Evolutionary conservation across 1,140 invertebrate genomes (phyloP).

Genomic region (Saccostrea cuccullata): DNA sequence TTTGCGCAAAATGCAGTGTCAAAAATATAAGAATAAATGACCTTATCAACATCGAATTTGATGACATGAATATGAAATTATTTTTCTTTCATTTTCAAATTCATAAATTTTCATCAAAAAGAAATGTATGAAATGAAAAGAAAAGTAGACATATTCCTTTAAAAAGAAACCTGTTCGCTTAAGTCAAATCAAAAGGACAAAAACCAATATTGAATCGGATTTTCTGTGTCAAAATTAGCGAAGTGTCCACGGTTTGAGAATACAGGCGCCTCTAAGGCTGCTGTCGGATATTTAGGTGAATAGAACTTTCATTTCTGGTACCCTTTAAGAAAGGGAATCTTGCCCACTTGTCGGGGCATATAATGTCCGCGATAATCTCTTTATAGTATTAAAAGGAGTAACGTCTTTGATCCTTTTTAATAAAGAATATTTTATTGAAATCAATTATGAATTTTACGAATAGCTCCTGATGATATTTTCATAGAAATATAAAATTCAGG

Average conservation of each 20-base stretch:
- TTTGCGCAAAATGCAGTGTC: too few species aligned
- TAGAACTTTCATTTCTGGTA: constrained; percentile 19
- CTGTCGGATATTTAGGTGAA: neutral
- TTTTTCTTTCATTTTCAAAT: neutral
- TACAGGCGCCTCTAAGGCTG: neutral
- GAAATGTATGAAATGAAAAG: neutral
- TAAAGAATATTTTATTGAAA: constrained; percentile 24
- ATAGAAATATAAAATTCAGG: neutral
- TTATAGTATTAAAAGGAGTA: constrained; percentile 19
- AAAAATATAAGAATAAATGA: neutral
- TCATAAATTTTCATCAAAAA: neutral
- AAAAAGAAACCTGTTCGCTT: neutral
- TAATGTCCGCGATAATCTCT: constrained; percentile 24
- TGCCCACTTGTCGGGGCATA: constrained; percentile 1
- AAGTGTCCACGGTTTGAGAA: constrained; percentile 17
- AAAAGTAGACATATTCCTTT: neutral
- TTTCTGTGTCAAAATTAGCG: neutral
- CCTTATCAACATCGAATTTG: neutral
- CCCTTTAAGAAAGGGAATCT: constrained; percentile 11
- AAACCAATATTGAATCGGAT: constrained; percentile 31
- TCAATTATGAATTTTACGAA: constrained; percentile 10
- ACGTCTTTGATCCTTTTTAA: constrained; percentile 19
- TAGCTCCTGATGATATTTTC: neutral
- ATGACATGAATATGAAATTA: neutral
- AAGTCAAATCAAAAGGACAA: constrained; percentile 28